Conservation (phyloP, 1,140 invertebrate species). For the Gonatopus flavifemur region DNA sequence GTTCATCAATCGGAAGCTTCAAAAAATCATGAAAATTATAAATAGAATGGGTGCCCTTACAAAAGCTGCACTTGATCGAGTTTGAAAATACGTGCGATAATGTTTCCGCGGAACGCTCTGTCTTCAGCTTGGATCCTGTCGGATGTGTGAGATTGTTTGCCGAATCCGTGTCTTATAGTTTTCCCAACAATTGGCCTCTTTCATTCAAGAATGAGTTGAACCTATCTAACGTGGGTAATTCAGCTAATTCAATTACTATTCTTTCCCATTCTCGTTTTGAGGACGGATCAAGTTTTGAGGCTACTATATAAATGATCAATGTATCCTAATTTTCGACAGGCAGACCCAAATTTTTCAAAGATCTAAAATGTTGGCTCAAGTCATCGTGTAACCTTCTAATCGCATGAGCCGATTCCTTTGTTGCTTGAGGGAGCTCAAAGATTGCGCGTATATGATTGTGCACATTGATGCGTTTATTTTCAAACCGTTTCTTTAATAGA, state of each 20-base stretch:
- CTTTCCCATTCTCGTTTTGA: conserved; percentile 10
- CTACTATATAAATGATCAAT: conserved; percentile 13
- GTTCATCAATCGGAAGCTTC: background rate
- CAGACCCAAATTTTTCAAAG: conserved; percentile 16
- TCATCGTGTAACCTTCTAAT: conserved; percentile 20
- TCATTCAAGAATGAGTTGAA: conserved; percentile 8
- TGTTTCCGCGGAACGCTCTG: background rate
- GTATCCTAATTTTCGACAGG: conserved; percentile 20
- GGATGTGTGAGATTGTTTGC: background rate
- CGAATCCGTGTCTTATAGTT: background rate
- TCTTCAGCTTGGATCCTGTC: background rate
- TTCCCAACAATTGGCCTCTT: conserved; percentile 1
- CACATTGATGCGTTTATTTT: conserved; percentile 41
- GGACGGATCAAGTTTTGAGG: conserved; percentile 8
- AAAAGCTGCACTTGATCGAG: background rate
- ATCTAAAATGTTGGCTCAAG: conserved; percentile 20
- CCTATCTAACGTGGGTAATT: background rate
- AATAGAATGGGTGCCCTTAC: background rate
- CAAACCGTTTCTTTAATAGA: conserved; percentile 40
- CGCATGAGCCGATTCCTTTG: conserved; percentile 18
- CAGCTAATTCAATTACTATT: background rate
- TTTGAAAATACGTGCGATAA: background rate
- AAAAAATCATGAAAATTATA: background rate
- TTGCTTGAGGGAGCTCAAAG: conserved; percentile 12
- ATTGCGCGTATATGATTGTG: conserved; percentile 39